Evolutionary conservation across 1,140 invertebrate genomes (phyloP), one percentile per base, ranked within the genome.

Genomic region (Galleria mellonella): DNA sequence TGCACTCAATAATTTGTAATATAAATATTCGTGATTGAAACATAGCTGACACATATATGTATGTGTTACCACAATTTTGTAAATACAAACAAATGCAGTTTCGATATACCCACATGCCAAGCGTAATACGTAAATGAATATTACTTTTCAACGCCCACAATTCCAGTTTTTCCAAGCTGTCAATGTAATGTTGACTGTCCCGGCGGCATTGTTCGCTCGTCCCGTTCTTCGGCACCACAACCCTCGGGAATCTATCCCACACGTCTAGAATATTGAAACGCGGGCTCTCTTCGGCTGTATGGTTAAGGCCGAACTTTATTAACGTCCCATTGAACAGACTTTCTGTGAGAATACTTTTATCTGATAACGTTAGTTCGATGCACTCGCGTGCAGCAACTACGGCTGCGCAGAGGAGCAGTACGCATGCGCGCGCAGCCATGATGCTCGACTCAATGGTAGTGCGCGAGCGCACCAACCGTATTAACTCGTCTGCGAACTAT

Each of bases 71-170:
- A 3, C 6, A 3, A 23, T 2, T 23, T 23, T 23, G 17, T 6
- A 6, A 23, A 23, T 23, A 23, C 6, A 23, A 23, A 23, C 17
- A 23, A 23, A 3, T 23, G 17, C 17, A n/a, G n/a, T n/a, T 23
- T 23, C 17, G 17, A 23, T 23, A 17, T 37, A 37, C 35, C 35
- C 35, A 17, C 35, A 37, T 17, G 14, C 13, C 14, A 23, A n/a
- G n/a, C 32, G 7, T 14, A 17, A 17, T 15, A 37, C 14, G 9
- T 15, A 37, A 37, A 37, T 37, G 30, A 38, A 45, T 37, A 38
- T 81, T 87, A 90, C 89, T 90, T 87, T 89, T 87, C 11, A 90
- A 43, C 2, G 89, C 89, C 89, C 89, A 90, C 13, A 89, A 43
- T 51, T 90, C 83, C 46, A 89, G 66, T 5, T 82, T 64, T 9